Evolutionary conservation across 2,797 vertebrate species (phyloP), one percentile per base, ranked within the genome.

Genomic region (Alauda arvensis): DNA sequence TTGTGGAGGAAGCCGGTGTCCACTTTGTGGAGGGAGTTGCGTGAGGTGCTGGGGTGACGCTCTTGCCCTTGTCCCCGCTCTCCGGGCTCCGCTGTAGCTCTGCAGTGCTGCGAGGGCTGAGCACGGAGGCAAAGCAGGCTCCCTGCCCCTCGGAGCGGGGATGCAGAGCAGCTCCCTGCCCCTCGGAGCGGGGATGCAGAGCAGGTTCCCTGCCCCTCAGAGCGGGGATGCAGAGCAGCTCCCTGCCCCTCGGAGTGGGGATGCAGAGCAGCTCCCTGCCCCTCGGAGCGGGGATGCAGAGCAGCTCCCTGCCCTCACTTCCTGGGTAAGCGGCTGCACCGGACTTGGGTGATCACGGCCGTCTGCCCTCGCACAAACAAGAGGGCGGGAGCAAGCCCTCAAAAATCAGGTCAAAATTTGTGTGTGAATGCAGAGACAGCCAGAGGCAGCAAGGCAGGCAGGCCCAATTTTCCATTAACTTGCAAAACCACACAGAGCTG

Each of bases 391-490:
- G 62, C 14, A 10, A 87, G 88, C 52, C 79, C 76, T 80, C 52
- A 4, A 7, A 53, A 74, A 83, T 37, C 75, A 5, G 63, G 68
- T 62, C 70, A n/a, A 15, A 51, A 45, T 77, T 9, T 29, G 56
- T 43, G 78, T 18, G 18, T 19, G 75, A 75, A 40, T 46, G 45
- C 48, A 6, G 60, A 42, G 42, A 21, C 18, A 43, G 77, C 92
- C 90, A 20, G 85, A 67, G 89, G 88, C 93, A 20, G 62, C 31
- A 2, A 31, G 29, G 55, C 28, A 3, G 55, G 33, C 40, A n/a
- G 37, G 28, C 42, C 7, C 1, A n/a, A 87, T 93, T 95, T 90
- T 91, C 87, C 94, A 95, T 95, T 95, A 88, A 83, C 80, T 57
- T n/a, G 43, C 72, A 85, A 60, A 88, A 29, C 49, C 19, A 29